Percentiles rank a stretch among this genome's conserved stretches.
phyloP scores from a whole-genome alignment of 2,888 invertebrate genomes.

The Epistrophella euchroma region DNA sequence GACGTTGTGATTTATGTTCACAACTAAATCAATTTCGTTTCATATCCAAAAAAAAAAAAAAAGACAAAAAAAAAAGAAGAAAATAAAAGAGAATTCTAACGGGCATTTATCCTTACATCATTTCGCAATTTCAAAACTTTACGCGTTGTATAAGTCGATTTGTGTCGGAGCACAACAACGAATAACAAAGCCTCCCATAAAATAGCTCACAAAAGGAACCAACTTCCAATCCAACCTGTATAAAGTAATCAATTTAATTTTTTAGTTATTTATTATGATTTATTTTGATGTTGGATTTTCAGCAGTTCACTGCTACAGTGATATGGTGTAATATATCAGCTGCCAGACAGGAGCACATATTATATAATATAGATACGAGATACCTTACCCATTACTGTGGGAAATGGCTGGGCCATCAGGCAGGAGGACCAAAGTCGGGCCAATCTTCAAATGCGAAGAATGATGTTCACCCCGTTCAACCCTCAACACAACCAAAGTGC shows the following conservation, averaged over 20 bases:
- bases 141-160: slow-evolving; percentile 63
- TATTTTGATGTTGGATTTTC: slow-evolving; percentile 70
- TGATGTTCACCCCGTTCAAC: slow-evolving; percentile 45
- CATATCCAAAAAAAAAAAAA: slow-evolving; percentile 19
- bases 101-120: slow-evolving; percentile 11
- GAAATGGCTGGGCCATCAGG: background rate
- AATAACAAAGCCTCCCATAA: slow-evolving; percentile 18
- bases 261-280: slow-evolving; percentile 76
- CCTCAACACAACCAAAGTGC: slow-evolving; percentile 46
- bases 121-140: slow-evolving; percentile 45
- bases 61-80: background rate
- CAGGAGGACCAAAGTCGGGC: slow-evolving; percentile 21
- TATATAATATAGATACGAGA: slow-evolving; percentile 6
- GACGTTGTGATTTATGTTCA: slow-evolving; percentile 72
- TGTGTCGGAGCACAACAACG: slow-evolving; percentile 5
- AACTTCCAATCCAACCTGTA: slow-evolving; percentile 70
- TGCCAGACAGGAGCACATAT: slow-evolving; percentile 35
- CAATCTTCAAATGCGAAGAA: slow-evolving; percentile 64
- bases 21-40: slow-evolving; percentile 73
- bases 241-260: slow-evolving; percentile 75
- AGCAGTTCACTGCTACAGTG: slow-evolving; percentile 40
- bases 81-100: background rate
- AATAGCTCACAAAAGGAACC: slow-evolving; percentile 14
- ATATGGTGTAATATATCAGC: slow-evolving; percentile 68
- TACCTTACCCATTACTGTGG: background rate